Base-by-base conservation (phyloP, 1,140 invertebrate genomes). In the Diorhabda sublineata region DNA sequence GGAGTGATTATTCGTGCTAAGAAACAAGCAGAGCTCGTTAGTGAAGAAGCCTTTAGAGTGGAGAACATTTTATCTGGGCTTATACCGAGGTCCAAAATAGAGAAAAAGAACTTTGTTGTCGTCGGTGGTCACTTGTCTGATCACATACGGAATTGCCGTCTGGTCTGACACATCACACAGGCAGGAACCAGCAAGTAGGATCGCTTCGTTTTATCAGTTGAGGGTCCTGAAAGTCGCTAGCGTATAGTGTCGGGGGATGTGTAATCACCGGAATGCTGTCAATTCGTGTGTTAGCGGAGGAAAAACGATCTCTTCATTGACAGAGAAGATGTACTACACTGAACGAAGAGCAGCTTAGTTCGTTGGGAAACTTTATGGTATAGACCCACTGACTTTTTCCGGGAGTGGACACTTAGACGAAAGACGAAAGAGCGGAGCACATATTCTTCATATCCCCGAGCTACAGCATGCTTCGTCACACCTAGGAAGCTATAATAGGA, bases 401-500 rank as follows among this genome's bases (percentile, higher is more conserved):
- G n/a, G n/a, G 52, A n/a, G n/a, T 56, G 6, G 60, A 61, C 60
- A 26, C 26, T 61, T 61, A 26, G 60, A n/a, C n/a, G n/a, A n/a
- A n/a, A n/a, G n/a, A n/a, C n/a, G n/a, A n/a, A n/a, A n/a, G n/a
- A n/a, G n/a, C n/a, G n/a, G n/a, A n/a, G n/a, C n/a, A n/a, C n/a
- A n/a, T n/a, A n/a, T n/a, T n/a, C n/a, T n/a, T n/a, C n/a, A n/a
- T n/a, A n/a, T n/a, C n/a, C n/a, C n/a, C n/a, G n/a, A n/a, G 58
- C 5, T 59, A 59, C 26, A 26, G 26, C 26, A 26, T 26, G 26
- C 26, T 26, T 26, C 26, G 26, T 26, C 26, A 26, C 26, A 26
- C 26, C 26, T 26, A 26, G 26, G 26, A 26, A 26, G 26, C 26
- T 26, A 26, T 1, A 26, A 26, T 26, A 26, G 26, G 26, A 26